Percentiles rank a stretch among this genome's conserved stretches.
Evolutionary conservation across 2,113 vertebrate genomes (phyloP).

Genomic region (Physeter macrocephalus): DNA sequence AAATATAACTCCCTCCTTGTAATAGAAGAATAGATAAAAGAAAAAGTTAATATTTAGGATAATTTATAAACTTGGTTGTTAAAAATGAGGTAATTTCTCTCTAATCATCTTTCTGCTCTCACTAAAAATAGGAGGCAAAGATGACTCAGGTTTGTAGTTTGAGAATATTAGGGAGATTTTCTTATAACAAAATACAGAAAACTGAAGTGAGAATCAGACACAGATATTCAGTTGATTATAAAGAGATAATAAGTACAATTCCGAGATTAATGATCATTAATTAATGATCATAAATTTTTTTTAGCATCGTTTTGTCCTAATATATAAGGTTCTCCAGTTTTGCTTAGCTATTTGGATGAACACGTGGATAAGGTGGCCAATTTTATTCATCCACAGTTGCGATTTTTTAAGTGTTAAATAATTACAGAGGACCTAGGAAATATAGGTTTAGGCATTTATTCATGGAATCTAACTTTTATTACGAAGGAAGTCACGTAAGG

Average conservation of each 20-base stretch:
- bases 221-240: not conserved
- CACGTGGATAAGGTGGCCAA: not conserved
- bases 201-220: not conserved
- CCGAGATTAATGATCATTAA: not conserved
- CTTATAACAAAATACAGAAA: not conserved
- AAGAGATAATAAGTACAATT: not conserved
- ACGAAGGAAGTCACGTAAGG: not conserved
- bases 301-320: not conserved
- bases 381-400: not conserved
- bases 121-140: not conserved
- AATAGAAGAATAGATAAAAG: not conserved
- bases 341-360: not conserved
- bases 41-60: not conserved
- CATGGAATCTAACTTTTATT: not conserved
- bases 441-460: not conserved
- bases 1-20: not conserved
- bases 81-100: not conserved
- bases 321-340: not conserved
- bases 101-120: not conserved
- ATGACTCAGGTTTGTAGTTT: not conserved
- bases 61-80: not conserved
- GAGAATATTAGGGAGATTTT: not conserved
- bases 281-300: not conserved
- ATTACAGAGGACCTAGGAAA: not conserved
- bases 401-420: not conserved